These are phyloP conservation scores for Hemicrepidius hirtus DNA, from an alignment of 2,888 invertebrate species.

Conservation along the genomic window DNA sequence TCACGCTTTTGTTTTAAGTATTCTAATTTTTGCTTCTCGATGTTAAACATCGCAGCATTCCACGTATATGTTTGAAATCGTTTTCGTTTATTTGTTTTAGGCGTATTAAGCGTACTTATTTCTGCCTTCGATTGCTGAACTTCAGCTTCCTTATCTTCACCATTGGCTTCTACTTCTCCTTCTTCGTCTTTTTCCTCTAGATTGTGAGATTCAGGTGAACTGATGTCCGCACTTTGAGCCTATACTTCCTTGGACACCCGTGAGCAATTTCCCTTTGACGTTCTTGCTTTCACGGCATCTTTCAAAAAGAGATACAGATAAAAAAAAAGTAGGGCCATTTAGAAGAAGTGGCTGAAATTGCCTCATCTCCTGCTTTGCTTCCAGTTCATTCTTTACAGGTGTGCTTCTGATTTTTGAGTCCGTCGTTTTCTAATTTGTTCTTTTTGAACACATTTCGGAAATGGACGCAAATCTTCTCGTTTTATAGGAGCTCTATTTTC, in stretches of 20 bases:
- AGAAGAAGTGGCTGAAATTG: neutral
- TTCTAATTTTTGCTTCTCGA: slow-evolving; percentile 16
- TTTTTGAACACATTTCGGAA: too few species aligned
- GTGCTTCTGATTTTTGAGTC: too few species aligned
- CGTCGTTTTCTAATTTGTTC: too few species aligned
- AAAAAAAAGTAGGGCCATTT: slow-evolving; percentile 19
- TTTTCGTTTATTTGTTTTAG: neutral
- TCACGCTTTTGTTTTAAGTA: slow-evolving; percentile 11
- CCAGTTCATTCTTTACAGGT: too few species aligned
- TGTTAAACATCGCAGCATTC: slow-evolving; percentile 15
- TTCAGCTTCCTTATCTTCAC: slow-evolving; percentile 5
- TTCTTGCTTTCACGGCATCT: slow-evolving; percentile 9
- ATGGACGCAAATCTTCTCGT: too few species aligned
- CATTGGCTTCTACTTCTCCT: neutral
- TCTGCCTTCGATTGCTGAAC: neutral
- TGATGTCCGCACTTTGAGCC: neutral
- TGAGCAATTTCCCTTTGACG: slow-evolving; percentile 3
- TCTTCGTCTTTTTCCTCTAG: neutral
- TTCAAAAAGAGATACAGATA: slow-evolving; percentile 14
- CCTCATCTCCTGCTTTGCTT: slow-evolving; percentile 17
- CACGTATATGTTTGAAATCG: slow-evolving; percentile 16
- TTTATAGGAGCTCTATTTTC: too few species aligned
- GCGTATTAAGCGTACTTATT: neutral
- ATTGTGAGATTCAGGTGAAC: neutral
- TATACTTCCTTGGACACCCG: neutral